Base-by-base conservation (phyloP, 2,113 vertebrate species). In the Silurus asotus region DNA sequence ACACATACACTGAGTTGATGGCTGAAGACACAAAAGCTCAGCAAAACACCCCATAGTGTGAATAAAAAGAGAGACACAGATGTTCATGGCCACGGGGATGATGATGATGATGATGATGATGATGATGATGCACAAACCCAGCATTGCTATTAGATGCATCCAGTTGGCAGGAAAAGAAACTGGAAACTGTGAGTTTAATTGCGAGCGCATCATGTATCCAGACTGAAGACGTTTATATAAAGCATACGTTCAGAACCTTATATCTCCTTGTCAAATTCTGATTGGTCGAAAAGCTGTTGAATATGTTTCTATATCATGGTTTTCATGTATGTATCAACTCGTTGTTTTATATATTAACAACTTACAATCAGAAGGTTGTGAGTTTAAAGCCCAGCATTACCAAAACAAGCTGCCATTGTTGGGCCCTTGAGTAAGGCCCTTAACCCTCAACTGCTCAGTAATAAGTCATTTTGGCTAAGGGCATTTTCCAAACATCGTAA, bases 71-170 rank as follows among this genome's bases (percentile, higher is more conserved):
- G 65, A 88, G 8, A 69, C 65, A 82, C 86, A 90, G 81, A 88
- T 62, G 74, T 74, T 83, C n/a, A 55, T n/a, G 84, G 88, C 89
- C 76, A 25, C 67, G 75, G 87, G 88, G 37, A 87, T 79, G 59
- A 77, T 9, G 62, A n/a, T n/a, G 23, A 65, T 23, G 62, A 65
- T n/a, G 62, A 65, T 61, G 59, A 61, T 61, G 59, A 17, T 23
- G 37, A 59, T 58, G 53, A 58, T 76, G 75, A 75, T 70, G 58
- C 20, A 82, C 65, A 70, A 65, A 64, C 58, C 53, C 28, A 82
- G 87, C 86, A 62, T 8, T 81, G 84, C 58, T 4, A 6, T 7
- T 17, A 59, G 72, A 77, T 25, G 53, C 56, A 79, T 61, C 79
- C 37, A 53, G 67, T 62, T 82, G 45, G 76, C 67, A 84, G 17